Base-by-base conservation (phyloP, 2,113 vertebrate species). In the Numenius arquata region DNA sequence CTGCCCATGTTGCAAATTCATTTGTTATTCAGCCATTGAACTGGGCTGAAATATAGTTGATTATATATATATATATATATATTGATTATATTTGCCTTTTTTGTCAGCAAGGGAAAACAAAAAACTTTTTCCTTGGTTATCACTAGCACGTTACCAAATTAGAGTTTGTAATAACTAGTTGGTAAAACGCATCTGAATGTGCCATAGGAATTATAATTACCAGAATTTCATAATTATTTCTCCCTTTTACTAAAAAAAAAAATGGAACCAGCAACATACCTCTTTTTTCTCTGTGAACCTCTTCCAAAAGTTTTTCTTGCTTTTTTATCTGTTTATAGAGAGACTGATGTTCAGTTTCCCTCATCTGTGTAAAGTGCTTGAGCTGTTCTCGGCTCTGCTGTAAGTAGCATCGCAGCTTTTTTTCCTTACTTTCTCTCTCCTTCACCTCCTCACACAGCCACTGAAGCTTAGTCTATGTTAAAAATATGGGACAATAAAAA, bases 401-500 rank as follows among this genome's bases (percentile, higher is more conserved):
- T 21, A 99, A 96, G 74, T 98, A 98, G 67, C 93, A 97, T 82
- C 95, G 97, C 36, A 99, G 95, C 56, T 96, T 98, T 90, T 97
- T 98, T 81, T 99, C 99, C 92, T 97, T 98, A 41, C 45, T 97
- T 80, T 98, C 98, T 62, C 98, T 97, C 85, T 99, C 99, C 41
- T 96, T 98, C 95, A 99, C 97, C 91, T 99, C 99, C 93, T 99
- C 99, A n/a, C 98, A 98, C 53, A 99, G 97, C 99, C 99, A 99
- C 66, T 98, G 98, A 92, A 99, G 98, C 67, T 99, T 99, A 66
- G 98, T 98, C 98, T 99, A 87, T 5, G 52, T 94, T 85, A 75
- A 82, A 93, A 74, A 56, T 85, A 58, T 2, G 9, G 27, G 22
- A 56, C 8, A 93, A 70, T 32, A 85, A 76, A 67, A 85, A 68